Evolutionary conservation across 1,140 invertebrate species (phyloP).

Genomic region (Drosophila burlai): DNA sequence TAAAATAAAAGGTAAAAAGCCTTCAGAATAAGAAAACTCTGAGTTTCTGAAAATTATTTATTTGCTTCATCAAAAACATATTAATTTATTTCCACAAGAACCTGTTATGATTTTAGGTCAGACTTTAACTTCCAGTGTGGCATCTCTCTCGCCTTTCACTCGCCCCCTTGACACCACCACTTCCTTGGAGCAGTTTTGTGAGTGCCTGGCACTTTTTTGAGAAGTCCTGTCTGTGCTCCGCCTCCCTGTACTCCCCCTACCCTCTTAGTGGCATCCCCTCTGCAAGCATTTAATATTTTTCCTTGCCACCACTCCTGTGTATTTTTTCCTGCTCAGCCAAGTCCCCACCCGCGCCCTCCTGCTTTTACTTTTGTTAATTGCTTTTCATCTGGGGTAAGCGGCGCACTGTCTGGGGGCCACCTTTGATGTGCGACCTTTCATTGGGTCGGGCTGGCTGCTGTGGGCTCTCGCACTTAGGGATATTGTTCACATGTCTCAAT

Average conservation of each 20-base stretch:
- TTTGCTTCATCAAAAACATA: neutral
- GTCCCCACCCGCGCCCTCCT: constrained; percentile 28
- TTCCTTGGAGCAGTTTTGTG: constrained; percentile 30
- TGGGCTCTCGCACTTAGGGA: constrained; percentile 68
- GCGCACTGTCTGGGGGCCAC: constrained; percentile 48
- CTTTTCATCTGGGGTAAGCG: constrained; percentile 63
- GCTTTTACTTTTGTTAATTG: constrained; percentile 71
- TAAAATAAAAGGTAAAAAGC: too few relatives aligned
- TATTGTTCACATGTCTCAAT: constrained; percentile 83
- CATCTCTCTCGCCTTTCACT: neutral
- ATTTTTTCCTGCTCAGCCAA: constrained; percentile 11
- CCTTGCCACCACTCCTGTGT: constrained; percentile 19
- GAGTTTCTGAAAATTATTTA: too few relatives aligned
- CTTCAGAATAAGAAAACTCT: neutral
- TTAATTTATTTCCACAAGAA: neutral
- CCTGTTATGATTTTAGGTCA: neutral
- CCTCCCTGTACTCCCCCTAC: neutral
- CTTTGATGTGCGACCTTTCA: constrained; percentile 71
- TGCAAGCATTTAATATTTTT: constrained; percentile 61
- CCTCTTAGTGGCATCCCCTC: neutral
- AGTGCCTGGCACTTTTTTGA: constrained; percentile 53
- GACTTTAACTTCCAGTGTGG: neutral
- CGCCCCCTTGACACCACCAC: neutral
- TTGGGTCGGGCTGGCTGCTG: constrained; percentile 27
- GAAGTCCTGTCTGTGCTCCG: constrained; percentile 11